Evolutionary conservation across 2,797 vertebrate genomes (phyloP).

Genomic region (Sebastolobus alascanus): DNA sequence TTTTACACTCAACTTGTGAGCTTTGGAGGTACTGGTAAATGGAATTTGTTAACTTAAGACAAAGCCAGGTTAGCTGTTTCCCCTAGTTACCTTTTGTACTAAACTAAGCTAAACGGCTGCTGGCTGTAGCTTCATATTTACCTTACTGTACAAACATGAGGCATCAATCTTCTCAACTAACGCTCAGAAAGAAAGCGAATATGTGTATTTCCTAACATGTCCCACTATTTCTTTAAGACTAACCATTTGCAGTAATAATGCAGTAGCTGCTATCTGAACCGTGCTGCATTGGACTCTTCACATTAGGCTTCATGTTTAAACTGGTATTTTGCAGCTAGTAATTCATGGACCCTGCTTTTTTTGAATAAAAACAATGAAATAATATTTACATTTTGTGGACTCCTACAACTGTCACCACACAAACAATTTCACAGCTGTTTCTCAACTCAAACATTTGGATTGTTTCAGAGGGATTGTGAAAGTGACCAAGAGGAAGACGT

Average conservation of each 20-base stretch:
- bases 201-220: background rate
- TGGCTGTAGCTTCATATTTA: background rate
- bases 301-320: background rate
- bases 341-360: background rate
- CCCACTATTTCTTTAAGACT: background rate
- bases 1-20: background rate
- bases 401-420: background rate
- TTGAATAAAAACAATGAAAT: background rate
- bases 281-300: background rate
- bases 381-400: background rate
- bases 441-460: slow-evolving; percentile 13
- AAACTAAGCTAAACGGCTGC: background rate
- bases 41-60: background rate
- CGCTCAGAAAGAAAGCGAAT: background rate
- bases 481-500: slow-evolving; percentile 93
- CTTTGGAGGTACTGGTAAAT: too few species aligned
- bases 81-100: background rate
- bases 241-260: background rate
- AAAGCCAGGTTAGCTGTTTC: background rate
- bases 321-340: background rate
- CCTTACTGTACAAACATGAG: background rate
- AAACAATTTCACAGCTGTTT: background rate
- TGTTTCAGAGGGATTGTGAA: slow-evolving; percentile 90
- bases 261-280: background rate
- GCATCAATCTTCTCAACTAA: background rate